Evolutionary conservation across 2,797 vertebrate species (phyloP), one percentile per base, ranked within the genome.

Genomic region (Acipenser ruthenus): DNA sequence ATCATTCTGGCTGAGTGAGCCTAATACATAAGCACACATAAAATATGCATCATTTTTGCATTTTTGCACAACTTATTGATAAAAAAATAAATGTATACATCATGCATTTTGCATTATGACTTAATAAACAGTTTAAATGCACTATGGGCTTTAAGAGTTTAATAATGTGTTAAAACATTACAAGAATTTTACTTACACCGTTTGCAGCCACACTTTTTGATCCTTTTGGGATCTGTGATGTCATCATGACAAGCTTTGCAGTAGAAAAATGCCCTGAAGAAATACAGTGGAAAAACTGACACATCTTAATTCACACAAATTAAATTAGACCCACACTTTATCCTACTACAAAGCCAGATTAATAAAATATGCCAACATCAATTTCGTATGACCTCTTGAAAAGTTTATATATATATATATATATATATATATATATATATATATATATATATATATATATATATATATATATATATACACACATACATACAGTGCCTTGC

Each of bases 121-220:
- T 37, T 37, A 37, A 37, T 37, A 18, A 37, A 37, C 23, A 37
- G 23, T 37, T 37, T 3, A 37, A 37, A 37, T 37, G 23, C 23
- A 37, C 23, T 37, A 37, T 37, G 23, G 4, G 2, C 23, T 37
- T 37, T 37, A 23, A 23, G 3, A 23, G 1, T 23, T 23, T 23
- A 37, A 37, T 37, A 37, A 37, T 37, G 23, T 37, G 18, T 9
- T 47, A 53, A 66, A 48, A 37, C 53, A 10, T 47, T 15, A 10
- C 18, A 62, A 11, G 60, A 64, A 60, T 6, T 70, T 67, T 77
- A 95, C 97, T 95, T 91, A 99, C 97, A 88, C 89, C 96, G 90
- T 87, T 99, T 99, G 91, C 97, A 99, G 80, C 94, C 96, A 68
- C 97, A 99, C 90, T 99, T 99, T 88, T 98, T 99, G 83, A 99